These are phyloP conservation scores for Sterna hirundo DNA, from an alignment of 2,113 vertebrate genomes.

Conservation along the genomic window DNA sequence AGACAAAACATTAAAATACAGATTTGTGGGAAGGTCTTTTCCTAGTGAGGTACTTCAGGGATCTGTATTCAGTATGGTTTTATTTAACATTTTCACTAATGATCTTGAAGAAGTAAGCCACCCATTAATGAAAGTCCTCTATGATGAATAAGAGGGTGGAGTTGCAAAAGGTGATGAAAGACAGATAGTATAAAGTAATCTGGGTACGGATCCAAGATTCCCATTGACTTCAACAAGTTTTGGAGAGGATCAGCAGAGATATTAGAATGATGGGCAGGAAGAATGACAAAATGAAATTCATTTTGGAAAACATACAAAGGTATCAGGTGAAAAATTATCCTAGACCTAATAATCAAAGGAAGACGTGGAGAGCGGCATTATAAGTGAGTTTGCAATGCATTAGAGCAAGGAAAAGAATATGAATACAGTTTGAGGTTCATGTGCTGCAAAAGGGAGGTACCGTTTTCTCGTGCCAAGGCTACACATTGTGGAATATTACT, in stretches of 20 bases:
- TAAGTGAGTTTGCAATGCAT: background rate
- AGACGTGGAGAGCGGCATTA: background rate
- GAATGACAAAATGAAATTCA: background rate
- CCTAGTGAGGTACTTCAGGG: background rate
- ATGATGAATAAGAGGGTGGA: background rate
- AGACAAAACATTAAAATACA: slow-evolving; percentile 22
- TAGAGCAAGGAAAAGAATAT: background rate
- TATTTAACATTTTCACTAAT: background rate
- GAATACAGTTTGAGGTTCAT: background rate
- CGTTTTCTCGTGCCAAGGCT: background rate
- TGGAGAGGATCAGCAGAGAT: background rate
- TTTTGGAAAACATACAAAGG: background rate
- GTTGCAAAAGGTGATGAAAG: background rate
- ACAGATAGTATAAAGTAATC: background rate
- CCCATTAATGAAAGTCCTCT: background rate
- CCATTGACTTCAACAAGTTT: background rate
- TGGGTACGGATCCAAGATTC: background rate
- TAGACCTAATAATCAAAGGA: background rate
- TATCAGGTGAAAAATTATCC: background rate
- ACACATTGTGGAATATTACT: background rate
- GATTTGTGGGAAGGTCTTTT: slow-evolving; percentile 3
- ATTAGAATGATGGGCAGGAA: background rate
- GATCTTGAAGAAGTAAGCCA: background rate
- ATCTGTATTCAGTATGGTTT: background rate
- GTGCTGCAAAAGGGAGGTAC: background rate